A percentile compares a stretch with the other conserved stretches of the same genome.
phyloP scores from a whole-genome alignment of 2,888 invertebrate species.

The Eristalis pertinax region DNA sequence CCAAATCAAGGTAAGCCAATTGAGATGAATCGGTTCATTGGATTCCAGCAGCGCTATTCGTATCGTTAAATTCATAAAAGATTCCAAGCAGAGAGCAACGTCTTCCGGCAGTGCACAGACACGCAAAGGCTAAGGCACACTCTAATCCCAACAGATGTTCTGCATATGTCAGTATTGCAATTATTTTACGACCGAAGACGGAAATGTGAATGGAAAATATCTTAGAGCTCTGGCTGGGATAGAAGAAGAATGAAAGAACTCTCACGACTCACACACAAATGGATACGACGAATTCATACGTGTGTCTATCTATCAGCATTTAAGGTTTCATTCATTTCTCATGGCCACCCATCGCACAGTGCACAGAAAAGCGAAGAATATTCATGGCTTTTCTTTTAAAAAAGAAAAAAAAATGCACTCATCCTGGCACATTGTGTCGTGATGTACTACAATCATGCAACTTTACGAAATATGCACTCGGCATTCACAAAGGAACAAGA shows the following conservation, averaged over 20 bases:
- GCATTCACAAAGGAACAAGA: conserved; percentile 48
- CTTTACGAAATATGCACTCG: conserved; percentile 47
- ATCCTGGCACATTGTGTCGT: conserved; percentile 46
- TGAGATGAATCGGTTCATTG: background rate
- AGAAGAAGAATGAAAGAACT: background rate
- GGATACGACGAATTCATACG: conserved; percentile 51
- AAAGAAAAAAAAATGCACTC: conserved; percentile 29
- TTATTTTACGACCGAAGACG: conserved; percentile 26
- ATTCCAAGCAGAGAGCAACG: background rate
- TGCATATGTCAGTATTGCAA: conserved; percentile 37
- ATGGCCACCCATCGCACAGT: background rate
- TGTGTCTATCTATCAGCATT: conserved; percentile 55
- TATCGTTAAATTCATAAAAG: too few relatives aligned
- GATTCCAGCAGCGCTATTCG: background rate
- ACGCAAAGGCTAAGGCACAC: background rate
- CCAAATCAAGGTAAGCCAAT: background rate
- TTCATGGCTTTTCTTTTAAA: conserved; percentile 28
- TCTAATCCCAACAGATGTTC: background rate
- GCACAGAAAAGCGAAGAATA: background rate
- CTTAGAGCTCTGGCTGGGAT: conserved; percentile 4
- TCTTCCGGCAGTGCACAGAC: background rate
- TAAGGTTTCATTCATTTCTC: conserved; percentile 53
- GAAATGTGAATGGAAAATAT: conserved; percentile 19
- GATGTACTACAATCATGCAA: conserved; percentile 52
- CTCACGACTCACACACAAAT: background rate